Evolutionary conservation across 2,797 vertebrate species (phyloP).

Genomic region (Clarias platycephalus): DNA sequence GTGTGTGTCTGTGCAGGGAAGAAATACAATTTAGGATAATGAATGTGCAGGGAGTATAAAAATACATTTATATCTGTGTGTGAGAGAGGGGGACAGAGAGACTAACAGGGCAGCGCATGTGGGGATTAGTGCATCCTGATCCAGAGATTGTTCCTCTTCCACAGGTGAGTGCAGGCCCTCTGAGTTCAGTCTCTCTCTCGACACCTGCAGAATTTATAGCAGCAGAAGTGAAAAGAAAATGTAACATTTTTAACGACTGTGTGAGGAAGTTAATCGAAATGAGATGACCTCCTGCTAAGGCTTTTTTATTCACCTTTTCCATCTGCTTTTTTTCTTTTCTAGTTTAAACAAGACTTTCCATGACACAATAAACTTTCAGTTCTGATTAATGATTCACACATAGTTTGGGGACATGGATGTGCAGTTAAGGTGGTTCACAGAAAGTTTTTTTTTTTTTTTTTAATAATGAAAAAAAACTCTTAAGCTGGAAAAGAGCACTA

Average conservation of each 20-base stretch:
- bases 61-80: neutral
- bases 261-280: neutral
- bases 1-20: conserved; percentile 61
- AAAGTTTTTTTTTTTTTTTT: neutral
- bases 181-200: conserved; percentile 74
- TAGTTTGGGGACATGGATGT: neutral
- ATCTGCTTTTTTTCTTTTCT: neutral
- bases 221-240: neutral
- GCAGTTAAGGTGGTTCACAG: neutral
- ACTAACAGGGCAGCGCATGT: conserved; percentile 62
- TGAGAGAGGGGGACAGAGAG: neutral
- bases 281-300: neutral
- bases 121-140: conserved; percentile 66
- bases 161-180: conserved; percentile 73
- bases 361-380: neutral
- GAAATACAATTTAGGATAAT: neutral
- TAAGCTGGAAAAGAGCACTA: no score
- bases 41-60: neutral
- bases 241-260: no score
- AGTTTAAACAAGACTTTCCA: neutral
- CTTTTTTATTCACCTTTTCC: neutral
- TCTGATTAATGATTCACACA: neutral
- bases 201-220: conserved; percentile 56
- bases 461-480: no score
- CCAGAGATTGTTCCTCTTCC: conserved; percentile 68